phyloP scores from a whole-genome alignment of 2,797 vertebrate species.

The Urosaurus nigricauda region DNA sequence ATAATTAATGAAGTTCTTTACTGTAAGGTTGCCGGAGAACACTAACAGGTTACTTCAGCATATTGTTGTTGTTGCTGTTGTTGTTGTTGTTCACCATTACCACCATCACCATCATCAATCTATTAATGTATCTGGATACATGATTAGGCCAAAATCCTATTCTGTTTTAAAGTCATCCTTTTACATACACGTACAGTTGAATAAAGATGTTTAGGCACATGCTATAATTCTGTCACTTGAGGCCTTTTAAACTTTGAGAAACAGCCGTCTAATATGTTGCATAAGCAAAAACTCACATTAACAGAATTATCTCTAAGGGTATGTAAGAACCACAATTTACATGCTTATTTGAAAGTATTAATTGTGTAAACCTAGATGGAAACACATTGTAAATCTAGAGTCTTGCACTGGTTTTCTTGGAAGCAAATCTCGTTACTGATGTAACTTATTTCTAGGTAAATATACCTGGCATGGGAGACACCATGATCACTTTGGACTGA shows the following conservation, averaged over 20 bases:
- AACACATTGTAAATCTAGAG: background rate
- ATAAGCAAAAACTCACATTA: background rate
- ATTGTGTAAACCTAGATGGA: background rate
- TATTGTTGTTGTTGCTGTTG: background rate
- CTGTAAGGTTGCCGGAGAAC: slow-evolving; percentile 1
- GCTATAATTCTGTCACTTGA: background rate
- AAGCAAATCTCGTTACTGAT: background rate
- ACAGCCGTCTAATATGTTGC: background rate
- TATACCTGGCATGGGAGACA: background rate
- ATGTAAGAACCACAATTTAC: too few relatives aligned
- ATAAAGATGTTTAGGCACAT: background rate
- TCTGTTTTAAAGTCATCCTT: background rate
- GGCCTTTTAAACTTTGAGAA: background rate
- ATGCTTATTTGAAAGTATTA: background rate
- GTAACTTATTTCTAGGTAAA: background rate
- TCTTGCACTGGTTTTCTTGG: background rate
- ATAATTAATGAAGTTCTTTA: background rate
- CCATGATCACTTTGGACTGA: background rate
- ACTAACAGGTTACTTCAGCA: background rate
- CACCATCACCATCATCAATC: too few relatives aligned
- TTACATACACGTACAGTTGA: background rate
- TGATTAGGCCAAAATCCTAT: background rate
- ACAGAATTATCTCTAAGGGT: background rate
- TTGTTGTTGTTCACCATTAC: too few relatives aligned
- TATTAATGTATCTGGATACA: background rate